Base-by-base conservation (phyloP, 2,113 vertebrate genomes). In the Laticauda laticaudata region DNA sequence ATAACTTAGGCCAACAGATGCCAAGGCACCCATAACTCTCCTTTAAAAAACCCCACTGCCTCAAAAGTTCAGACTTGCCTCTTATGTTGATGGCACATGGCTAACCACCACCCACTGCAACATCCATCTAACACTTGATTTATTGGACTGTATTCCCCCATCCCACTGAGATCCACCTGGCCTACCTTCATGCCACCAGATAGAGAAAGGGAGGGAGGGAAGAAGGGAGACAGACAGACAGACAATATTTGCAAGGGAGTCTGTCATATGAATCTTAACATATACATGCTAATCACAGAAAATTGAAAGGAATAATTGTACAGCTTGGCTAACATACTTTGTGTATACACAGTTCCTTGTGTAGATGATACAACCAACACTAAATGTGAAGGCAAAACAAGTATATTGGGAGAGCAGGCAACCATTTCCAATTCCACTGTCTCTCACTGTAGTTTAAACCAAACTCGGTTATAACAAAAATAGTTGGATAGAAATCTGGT, bases 201-300 rank as follows among this genome's bases (percentile, higher is more conserved):
- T 90, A 5, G 45, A 34, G 14, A 1, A 4, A 26, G 4, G 1
- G 59, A 43, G 34, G 21, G 12, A 14, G 48, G 7, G 7, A 48
- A 7, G 48, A 14, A n/a, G 2, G 5, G 20, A 57, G 1, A 1
- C 1, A 23, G 20, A 0, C 5, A 18, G 20, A 6, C 0, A 20
- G 23, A 59, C 2, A 12, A 54, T 23, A 34, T 55, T 54, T 34
- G 48, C 29, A 34, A 34, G 51, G 29, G 6, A 9, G 7, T 45
- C 12, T 29, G 56, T 18, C 24, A 61, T 4, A 26, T n/a, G 57
- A 54, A 45, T 86, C 15, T 21, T 39, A 29, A 56, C 9, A 54
- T 29, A 26, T 39, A 45, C 18, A 26, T 18, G 12, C 24, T n/a
- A 53, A 51, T 23, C 53, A 34, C 45, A 89, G 55, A 56, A 88